phyloP scores from a whole-genome alignment of 2,888 invertebrate species.

The Oegoconia quadripuncta region DNA sequence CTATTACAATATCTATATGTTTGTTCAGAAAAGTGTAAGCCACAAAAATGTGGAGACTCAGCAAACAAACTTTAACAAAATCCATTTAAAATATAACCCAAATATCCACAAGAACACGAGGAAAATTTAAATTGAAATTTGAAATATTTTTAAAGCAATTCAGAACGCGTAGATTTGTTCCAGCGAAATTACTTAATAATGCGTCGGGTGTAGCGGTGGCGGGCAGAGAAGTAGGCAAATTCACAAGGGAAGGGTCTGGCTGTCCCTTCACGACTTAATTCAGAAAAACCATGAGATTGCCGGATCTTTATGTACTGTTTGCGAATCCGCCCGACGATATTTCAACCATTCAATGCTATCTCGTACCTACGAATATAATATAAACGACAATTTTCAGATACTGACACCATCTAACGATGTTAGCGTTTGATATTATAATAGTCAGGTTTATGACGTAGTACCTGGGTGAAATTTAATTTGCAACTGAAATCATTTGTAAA shows the following conservation, averaged over 20 bases:
- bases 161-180: slow-evolving; percentile 49
- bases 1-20: too few relatives aligned
- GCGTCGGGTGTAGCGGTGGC: slow-evolving; percentile 32
- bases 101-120: not conserved
- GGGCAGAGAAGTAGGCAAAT: slow-evolving; percentile 43
- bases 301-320: slow-evolving; percentile 71
- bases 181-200: slow-evolving; percentile 64
- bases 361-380: slow-evolving; percentile 56
- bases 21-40: too few relatives aligned
- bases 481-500: too few relatives aligned
- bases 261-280: slow-evolving; percentile 67
- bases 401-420: too few relatives aligned
- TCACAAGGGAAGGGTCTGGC: slow-evolving; percentile 44
- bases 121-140: slow-evolving; percentile 16
- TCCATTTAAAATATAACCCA: too few relatives aligned
- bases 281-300: slow-evolving; percentile 65
- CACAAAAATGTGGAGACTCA: too few relatives aligned
- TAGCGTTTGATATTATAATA: too few relatives aligned
- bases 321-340: slow-evolving; percentile 61
- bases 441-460: too few relatives aligned
- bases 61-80: too few relatives aligned
- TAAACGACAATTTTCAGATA: slow-evolving; percentile 56
- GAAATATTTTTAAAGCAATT: slow-evolving; percentile 47
- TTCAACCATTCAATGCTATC: slow-evolving; percentile 57
- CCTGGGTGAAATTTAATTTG: too few relatives aligned